Conservation (phyloP, 2,113 vertebrate genomes). For the Gymnobelideus leadbeateri region DNA sequence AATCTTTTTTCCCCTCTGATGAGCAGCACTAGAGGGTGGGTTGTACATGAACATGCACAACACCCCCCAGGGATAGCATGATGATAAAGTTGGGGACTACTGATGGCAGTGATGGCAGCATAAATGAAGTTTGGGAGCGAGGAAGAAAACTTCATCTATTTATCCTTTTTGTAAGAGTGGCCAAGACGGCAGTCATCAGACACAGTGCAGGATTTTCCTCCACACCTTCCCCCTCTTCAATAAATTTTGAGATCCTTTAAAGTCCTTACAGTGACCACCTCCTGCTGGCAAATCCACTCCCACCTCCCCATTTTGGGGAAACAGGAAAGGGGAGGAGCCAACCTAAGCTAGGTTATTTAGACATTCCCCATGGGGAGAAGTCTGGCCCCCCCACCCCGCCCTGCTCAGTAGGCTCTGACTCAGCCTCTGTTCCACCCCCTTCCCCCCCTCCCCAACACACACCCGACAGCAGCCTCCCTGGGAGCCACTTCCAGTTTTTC, state of each 20-base stretch:
- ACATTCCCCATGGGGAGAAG: constrained; percentile 21
- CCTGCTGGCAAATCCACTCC: neutral
- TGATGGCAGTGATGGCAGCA: neutral
- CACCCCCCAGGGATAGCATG: neutral
- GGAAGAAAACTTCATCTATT: neutral
- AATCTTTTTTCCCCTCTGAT: neutral
- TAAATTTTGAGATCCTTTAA: neutral
- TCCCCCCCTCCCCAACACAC: constrained; percentile 25
- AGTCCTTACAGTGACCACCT: neutral
- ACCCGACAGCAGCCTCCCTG: neutral
- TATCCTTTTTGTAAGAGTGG: neutral
- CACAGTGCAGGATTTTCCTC: neutral
- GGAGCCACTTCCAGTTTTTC: constrained; percentile 80
- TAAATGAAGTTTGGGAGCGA: neutral
- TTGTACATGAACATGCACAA: neutral
- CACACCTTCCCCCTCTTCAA: neutral
- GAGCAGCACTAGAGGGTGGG: neutral
- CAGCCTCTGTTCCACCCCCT: constrained; percentile 49
- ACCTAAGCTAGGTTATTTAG: neutral
- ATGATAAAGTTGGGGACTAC: neutral
- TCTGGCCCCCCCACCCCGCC: constrained; percentile 28
- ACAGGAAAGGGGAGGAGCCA: neutral
- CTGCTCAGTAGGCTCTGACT: constrained; percentile 72
- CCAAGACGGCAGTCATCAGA: neutral
- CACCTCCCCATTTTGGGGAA: neutral